Evolutionary conservation across 2,797 vertebrate species (phyloP).

Genomic region (Hybognathus amarus): DNA sequence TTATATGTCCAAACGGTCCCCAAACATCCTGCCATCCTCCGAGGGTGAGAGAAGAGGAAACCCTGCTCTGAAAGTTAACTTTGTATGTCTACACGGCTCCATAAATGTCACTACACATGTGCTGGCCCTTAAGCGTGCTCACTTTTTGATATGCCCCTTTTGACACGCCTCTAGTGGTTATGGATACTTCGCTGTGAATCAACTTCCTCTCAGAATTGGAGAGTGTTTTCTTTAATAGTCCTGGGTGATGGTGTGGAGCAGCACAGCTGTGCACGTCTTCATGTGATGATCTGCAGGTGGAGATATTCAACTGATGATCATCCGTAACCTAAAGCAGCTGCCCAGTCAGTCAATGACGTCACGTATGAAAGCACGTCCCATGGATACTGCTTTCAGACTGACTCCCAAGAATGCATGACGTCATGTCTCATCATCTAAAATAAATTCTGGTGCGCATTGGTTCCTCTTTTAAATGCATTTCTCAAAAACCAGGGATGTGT

Average conservation of each 20-base stretch:
- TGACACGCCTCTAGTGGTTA: slow-evolving; percentile 42
- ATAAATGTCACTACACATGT: slow-evolving; percentile 55
- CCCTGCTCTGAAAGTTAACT: slow-evolving; percentile 49
- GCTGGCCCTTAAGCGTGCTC: slow-evolving; percentile 28
- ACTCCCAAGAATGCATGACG: not conserved
- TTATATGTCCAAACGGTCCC: slow-evolving; percentile 51
- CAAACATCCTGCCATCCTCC: slow-evolving; percentile 39
- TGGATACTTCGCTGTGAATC: slow-evolving; percentile 39
- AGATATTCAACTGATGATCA: slow-evolving; percentile 51
- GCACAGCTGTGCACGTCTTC: slow-evolving; percentile 56
- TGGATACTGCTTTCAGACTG: not conserved
- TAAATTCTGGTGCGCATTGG: not conserved
- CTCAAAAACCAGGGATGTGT: slow-evolving; percentile 38
- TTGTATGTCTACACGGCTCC: slow-evolving; percentile 56
- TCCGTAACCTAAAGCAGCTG: slow-evolving; percentile 32
- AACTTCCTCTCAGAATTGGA: slow-evolving; percentile 28
- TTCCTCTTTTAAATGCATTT: slow-evolving; percentile 38
- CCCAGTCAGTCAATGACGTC: slow-evolving; percentile 16
- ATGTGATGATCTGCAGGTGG: slow-evolving; percentile 61
- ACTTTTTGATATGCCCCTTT: slow-evolving; percentile 40
- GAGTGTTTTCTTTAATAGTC: slow-evolving; percentile 45
- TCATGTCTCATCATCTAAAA: slow-evolving; percentile 27
- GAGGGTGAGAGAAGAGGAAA: slow-evolving; percentile 39
- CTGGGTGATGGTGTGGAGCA: slow-evolving; percentile 45
- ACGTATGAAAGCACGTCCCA: not conserved